Evolutionary conservation across 1,140 invertebrate species (phyloP), one percentile per base, ranked within the genome.

Genomic region (Chrysopa pallens): DNA sequence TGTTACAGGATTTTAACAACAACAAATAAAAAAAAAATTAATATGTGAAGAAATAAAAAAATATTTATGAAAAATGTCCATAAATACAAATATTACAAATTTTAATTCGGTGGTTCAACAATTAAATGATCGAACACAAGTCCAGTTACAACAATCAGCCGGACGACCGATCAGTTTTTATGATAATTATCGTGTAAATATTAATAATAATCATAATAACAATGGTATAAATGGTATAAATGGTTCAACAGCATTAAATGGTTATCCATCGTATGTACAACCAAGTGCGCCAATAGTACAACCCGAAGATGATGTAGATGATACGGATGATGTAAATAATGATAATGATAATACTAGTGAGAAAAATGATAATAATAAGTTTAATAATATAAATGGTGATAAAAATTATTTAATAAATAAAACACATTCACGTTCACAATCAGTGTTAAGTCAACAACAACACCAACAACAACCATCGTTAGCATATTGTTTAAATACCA

Each of bases 401-500:
- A 35, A 35, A 39, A 15, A 31, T 15, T 23, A 12, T 29, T 8
- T 42, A 40, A 42, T 36, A 39, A 29, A 35, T 42, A 36, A 36
- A 38, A n/a, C 27, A 17, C 23, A 27, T 36, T 9, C 12, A 15
- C 9, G 31, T 46, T 39, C 39, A 43, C 17, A 23, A 23, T 23
- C 17, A 23, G 17, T 23, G 17, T 23, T 23, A 44, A 43, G 29
- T 42, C 17, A 39, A 35, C 4, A 42, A 38, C 42, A 45, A 41
- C 14, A 17, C 37, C 12, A 31, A 40, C 12, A 46, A 37, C 12
- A 44, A 28, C 56, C 55, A 6, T 52, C 55, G 33, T 54, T 56
- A 46, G 45, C 50, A 23, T 36, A 50, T 38, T 50, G 46, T 42
- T 39, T 79, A 56, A 67, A 67, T 44, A 80, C 77, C 14, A 80